Evolutionary conservation across 2,888 invertebrate genomes (phyloP), one percentile per base, ranked within the genome.

Genomic region (Drosophila gaucha): DNA sequence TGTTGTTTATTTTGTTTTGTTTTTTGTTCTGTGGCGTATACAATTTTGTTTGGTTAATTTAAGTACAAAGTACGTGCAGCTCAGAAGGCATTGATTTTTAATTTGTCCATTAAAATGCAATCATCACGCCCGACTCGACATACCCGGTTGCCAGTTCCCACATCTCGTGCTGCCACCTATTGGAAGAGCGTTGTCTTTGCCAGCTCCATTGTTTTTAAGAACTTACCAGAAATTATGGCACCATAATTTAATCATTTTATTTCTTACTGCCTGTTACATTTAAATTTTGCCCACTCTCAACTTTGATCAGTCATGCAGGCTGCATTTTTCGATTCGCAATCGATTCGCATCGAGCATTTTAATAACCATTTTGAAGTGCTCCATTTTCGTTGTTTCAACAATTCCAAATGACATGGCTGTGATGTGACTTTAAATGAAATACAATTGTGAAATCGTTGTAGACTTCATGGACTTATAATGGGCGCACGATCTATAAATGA

Each of bases 21-120:
- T 30, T 6, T 36, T 33, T 18, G 50, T 68, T 69, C 49, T 56
- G 41, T 43, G 54, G 30, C 49, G 51, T 67, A 16, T n/a, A 67
- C 58, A 58, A 69, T 69, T 76, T 69, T 30, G 54, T 72, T 86
- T 65, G 67, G 46, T 83, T 76, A 85, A 85, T 85, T 85, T 80
- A 85, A 86, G 80, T 78, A 74, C 60, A 74, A 71, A 60, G 77
- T 86, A 89, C 88, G 88, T 89, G 89, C 70, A 65, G 38, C 67
- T 63, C 62, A 60, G 71, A 56, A 67, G 75, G 67, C 88, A 89
- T 88, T 89, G 89, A 85, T 89, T 86, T 86, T 89, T 90, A 90
- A 90, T 90, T 88, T 84, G 78, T 79, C 80, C 88, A 90, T 90
- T 90, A 90, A 90, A 90, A 90, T 89, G 89, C 90, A 86, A 90